Conservation (phyloP, 2,797 vertebrate genomes). For the Epinephelus coioides region DNA sequence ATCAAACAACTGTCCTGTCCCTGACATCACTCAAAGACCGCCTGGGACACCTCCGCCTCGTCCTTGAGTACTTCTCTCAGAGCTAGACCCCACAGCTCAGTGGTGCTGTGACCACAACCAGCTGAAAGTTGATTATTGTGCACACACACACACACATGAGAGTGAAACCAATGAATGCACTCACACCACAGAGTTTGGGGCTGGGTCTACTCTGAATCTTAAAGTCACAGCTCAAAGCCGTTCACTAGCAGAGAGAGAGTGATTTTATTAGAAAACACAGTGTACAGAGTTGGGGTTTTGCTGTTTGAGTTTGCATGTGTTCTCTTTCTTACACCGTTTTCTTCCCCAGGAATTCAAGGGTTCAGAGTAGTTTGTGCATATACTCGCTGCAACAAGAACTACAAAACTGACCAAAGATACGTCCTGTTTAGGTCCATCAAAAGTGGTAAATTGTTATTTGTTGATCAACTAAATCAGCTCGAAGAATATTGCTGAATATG, state of each 20-base stretch:
- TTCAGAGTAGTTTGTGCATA: conserved; percentile 19
- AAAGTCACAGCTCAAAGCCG: conserved; percentile 31
- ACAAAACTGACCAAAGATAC: conserved; percentile 68
- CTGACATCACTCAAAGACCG: conserved; percentile 89
- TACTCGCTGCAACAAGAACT: conserved; percentile 18
- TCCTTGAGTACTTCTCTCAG: conserved; percentile 90
- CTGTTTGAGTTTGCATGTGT: conserved; percentile 38
- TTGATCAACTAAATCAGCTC: not conserved
- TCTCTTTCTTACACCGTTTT: conserved; percentile 17
- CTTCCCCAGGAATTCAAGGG: not conserved
- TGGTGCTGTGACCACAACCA: not conserved
- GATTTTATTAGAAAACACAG: conserved; percentile 16
- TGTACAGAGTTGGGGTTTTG: conserved; percentile 8
- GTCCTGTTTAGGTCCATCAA: conserved; percentile 29
- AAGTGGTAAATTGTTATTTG: conserved; percentile 9
- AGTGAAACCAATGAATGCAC: conserved; percentile 38
- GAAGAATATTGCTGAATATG: conserved; percentile 12
- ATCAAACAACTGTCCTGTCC: conserved; percentile 91
- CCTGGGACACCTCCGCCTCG: conserved; percentile 88
- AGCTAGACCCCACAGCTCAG: conserved; percentile 69
- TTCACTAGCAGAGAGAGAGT: conserved; percentile 14
- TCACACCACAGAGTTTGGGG: conserved; percentile 9
- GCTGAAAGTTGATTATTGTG: conserved; percentile 12
- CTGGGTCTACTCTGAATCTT: conserved; percentile 17
- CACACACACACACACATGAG: conserved; percentile 15